Evolutionary conservation across 2,888 invertebrate genomes (phyloP).

Genomic region (Beris morrisii): DNA sequence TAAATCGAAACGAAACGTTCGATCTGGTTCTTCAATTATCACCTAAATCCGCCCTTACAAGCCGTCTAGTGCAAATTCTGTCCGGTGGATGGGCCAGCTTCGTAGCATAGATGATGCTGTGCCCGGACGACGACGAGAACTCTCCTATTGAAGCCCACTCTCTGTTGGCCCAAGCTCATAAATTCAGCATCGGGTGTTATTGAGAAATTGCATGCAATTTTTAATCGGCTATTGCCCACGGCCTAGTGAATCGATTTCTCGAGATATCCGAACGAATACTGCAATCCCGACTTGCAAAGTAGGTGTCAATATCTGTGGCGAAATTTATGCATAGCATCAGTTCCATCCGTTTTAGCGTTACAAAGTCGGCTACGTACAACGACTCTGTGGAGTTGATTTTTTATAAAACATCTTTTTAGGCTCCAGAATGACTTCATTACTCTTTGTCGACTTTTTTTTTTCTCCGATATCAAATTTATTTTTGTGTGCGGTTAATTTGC

Average conservation of each 20-base stretch:
- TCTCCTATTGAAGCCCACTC: background rate
- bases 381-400: background rate
- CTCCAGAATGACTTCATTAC: constrained; percentile 13
- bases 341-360: constrained; percentile 17
- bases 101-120: too few relatives aligned
- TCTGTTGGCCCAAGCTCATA: constrained; percentile 22
- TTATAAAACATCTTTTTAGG: background rate
- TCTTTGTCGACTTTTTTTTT: constrained; percentile 13
- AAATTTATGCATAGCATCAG: background rate
- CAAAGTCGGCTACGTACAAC: background rate
- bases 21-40: too few relatives aligned
- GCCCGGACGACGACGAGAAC: too few relatives aligned
- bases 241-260: too few relatives aligned
- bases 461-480: too few relatives aligned
- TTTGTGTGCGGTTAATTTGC: too few relatives aligned
- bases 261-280: too few relatives aligned
- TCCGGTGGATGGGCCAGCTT: too few relatives aligned
- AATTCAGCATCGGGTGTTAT: constrained; percentile 26
- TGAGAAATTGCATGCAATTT: constrained; percentile 22
- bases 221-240: too few relatives aligned
- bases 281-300: constrained; percentile 1
- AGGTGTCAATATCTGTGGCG: constrained; percentile 25
- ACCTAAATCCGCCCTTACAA: too few relatives aligned
- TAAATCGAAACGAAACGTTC: too few relatives aligned
- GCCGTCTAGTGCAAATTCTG: too few relatives aligned